Conservation (phyloP, 2,797 vertebrate genomes). For the Hydrocynus forskahlii region DNA sequence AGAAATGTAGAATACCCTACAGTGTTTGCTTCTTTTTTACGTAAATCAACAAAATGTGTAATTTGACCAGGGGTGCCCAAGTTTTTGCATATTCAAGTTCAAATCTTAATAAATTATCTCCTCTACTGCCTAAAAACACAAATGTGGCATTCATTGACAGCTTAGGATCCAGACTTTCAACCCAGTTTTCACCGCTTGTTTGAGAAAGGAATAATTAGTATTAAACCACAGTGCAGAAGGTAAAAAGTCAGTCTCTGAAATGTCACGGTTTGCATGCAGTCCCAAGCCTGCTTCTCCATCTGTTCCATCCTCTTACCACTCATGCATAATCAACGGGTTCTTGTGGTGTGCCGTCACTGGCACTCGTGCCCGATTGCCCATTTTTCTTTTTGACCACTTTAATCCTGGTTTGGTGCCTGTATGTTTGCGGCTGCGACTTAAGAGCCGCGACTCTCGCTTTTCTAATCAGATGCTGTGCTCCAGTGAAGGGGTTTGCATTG, state of each 20-base stretch:
- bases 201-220: neutral
- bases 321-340: conserved; percentile 36
- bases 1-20: too few relatives aligned
- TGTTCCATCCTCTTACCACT: conserved; percentile 36
- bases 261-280: conserved; percentile 40
- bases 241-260: conserved; percentile 45
- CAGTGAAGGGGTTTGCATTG: neutral
- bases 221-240: conserved; percentile 12
- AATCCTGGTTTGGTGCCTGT: neutral
- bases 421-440: neutral
- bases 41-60: too few relatives aligned
- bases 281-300: conserved; percentile 46
- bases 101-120: too few relatives aligned
- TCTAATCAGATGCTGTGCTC: neutral
- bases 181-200: neutral
- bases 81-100: too few relatives aligned
- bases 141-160: neutral
- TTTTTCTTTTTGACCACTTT: neutral
- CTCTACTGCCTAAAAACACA: too few relatives aligned
- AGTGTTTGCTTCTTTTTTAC: too few relatives aligned
- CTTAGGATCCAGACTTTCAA: neutral
- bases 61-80: too few relatives aligned
- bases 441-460: neutral
- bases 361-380: neutral
- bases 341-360: conserved; percentile 6